Evolutionary conservation across 1,140 invertebrate species (phyloP).

Genomic region (Solenopsis fugax): DNA sequence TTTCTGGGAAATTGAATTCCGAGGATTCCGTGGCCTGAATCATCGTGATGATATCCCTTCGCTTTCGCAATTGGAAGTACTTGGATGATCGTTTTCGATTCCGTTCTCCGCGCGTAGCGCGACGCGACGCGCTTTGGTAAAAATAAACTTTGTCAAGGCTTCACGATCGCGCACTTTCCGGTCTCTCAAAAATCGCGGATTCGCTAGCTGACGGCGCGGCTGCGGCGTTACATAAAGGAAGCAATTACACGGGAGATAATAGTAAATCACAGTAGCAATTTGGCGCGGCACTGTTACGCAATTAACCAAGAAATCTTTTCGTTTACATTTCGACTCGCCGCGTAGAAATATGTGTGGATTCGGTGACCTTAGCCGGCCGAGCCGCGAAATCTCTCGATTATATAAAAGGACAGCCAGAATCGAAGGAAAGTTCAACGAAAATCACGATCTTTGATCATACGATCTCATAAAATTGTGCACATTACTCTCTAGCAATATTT

Average conservation of each 20-base stretch:
- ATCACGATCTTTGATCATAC: neutral
- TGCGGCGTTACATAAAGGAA: neutral
- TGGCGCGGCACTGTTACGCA: neutral
- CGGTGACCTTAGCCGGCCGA: neutral
- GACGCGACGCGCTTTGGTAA: neutral
- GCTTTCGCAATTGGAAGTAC: slow-evolving; percentile 2
- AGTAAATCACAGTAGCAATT: slow-evolving; percentile 29
- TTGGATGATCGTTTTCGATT: neutral
- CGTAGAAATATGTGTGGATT: neutral
- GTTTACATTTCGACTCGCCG: slow-evolving; percentile 13
- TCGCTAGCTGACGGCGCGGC: neutral
- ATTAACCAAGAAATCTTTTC: slow-evolving; percentile 13
- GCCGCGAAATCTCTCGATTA: slow-evolving; percentile 1
- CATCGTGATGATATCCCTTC: neutral
- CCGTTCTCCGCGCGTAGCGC: neutral
- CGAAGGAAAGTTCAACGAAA: neutral
- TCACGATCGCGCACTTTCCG: neutral
- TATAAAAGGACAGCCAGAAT: neutral
- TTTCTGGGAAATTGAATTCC: neutral
- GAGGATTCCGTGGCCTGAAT: neutral
- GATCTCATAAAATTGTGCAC: neutral
- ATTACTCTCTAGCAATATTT: neutral
- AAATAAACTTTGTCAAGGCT: slow-evolving; percentile 31
- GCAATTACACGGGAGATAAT: slow-evolving; percentile 22
- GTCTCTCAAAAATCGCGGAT: neutral